These are phyloP conservation scores for Metacarcinus magister DNA, from an alignment of 2,888 invertebrate genomes.

Conservation along the genomic window DNA sequence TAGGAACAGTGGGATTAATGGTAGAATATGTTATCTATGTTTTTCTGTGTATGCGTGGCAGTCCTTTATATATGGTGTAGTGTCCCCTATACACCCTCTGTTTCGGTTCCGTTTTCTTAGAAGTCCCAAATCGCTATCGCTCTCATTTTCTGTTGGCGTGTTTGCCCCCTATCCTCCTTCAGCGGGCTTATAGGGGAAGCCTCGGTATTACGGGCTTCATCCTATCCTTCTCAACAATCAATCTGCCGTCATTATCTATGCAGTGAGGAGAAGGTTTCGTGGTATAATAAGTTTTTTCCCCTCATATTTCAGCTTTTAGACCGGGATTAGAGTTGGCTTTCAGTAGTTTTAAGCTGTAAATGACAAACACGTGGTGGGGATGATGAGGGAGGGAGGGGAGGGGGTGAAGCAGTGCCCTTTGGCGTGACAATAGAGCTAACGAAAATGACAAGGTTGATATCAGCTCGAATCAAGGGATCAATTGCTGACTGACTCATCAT, in stretches of 20 bases:
- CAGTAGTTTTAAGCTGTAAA: neutral
- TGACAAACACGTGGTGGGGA: neutral
- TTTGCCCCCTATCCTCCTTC: neutral
- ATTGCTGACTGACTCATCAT: neutral
- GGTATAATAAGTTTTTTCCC: no score
- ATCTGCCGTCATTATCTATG: neutral
- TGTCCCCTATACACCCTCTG: neutral
- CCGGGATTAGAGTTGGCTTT: neutral
- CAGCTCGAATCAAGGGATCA: neutral
- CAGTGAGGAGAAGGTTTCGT: neutral
- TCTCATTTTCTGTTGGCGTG: conserved; percentile 16
- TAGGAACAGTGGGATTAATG: no score
- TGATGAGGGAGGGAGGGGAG: neutral
- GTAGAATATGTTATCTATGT: neutral
- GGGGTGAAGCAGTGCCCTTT: neutral
- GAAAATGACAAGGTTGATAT: neutral
- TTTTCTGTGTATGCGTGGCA: neutral
- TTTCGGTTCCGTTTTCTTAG: neutral
- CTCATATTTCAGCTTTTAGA: neutral
- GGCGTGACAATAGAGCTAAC: neutral
- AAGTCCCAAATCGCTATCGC: neutral
- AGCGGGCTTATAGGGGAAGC: neutral
- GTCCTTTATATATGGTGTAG: neutral
- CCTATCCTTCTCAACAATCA: neutral
- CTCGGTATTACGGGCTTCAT: neutral